Base-by-base conservation (phyloP, 2,888 invertebrate genomes). In the Palloptera scutellata region DNA sequence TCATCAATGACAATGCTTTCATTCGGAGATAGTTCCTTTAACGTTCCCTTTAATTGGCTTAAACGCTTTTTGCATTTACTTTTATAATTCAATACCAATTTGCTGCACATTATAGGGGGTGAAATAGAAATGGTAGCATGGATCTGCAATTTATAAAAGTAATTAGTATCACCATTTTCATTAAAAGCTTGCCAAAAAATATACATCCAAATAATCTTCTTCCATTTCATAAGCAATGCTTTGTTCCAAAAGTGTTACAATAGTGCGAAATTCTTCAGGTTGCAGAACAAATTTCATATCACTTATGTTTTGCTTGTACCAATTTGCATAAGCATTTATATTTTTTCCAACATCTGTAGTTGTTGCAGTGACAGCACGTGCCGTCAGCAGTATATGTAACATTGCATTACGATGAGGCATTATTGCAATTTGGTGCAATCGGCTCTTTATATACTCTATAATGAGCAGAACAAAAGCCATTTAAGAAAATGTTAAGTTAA, bases 231-330 rank as follows among this genome's bases (percentile, higher is more conserved):
- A 80, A 8, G 71, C 66, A 13, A 83, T 69, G n/a, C 79, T 74
- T 43, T 80, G 75, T 9, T 78, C 75, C 20, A 84, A 63, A 53
- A 81, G 68, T 3, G 70, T 66, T 3, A 84, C 67, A 12, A 79
- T 64, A 12, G 72, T 66, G 67, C 80, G 79, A 66, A 84, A 84
- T 60, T 79, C 78, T 12, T 77, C 78, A 0, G 69, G 30, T 12
- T 74, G 75, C 1, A 84, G 67, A 2, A 72, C 61, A 64, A 79
- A 80, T 20, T 81, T 82, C 82, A 84, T 84, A 73, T 84, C 83
- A 0, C 80, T 80, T 45, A 84, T 79, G 48, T 82, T 74, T 17
- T 77, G 77, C 48, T 84, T 84, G 60, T 83, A 84, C 84, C 84
- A 84, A 30, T 78, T 76, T 5, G 81, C 78, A 69, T 83, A 83